phyloP scores from a whole-genome alignment of 1,140 invertebrate species.

The Halesus radiatus region DNA sequence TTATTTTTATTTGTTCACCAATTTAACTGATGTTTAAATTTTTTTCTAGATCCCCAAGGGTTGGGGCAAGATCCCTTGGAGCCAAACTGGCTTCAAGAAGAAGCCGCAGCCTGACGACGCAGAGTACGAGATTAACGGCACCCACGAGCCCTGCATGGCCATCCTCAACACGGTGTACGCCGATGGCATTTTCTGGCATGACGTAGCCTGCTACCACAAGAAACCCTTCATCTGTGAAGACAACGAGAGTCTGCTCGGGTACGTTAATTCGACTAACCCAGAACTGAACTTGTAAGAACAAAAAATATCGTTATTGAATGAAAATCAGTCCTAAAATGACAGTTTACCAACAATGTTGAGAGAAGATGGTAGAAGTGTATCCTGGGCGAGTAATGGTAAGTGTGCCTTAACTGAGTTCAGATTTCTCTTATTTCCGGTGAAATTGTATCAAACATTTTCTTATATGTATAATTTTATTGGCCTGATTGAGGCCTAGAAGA shows the following conservation, averaged over 20 bases:
- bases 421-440: too few species aligned
- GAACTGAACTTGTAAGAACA: constrained; percentile 56
- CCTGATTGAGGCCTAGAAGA: too few species aligned
- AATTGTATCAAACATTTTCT: too few species aligned
- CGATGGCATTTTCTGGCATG: constrained; percentile 71
- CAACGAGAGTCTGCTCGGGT: constrained; percentile 66
- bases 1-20: too few species aligned
- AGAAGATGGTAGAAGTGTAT: too few species aligned
- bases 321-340: too few species aligned
- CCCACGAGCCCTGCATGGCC: constrained; percentile 68
- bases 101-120: constrained; percentile 42
- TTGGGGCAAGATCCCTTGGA: constrained; percentile 42
- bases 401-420: too few species aligned
- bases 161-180: constrained; percentile 71
- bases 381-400: too few species aligned
- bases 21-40: too few species aligned
- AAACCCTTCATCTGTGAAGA: constrained; percentile 72
- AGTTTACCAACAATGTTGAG: too few species aligned
- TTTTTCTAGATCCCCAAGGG: constrained; percentile 36
- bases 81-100: constrained; percentile 31
- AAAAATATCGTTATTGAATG: too few species aligned
- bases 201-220: constrained; percentile 72
- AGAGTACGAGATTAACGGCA: constrained; percentile 24
- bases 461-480: too few species aligned
- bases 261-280: constrained; percentile 64